Evolutionary conservation across 2,797 vertebrate species (phyloP), one percentile per base, ranked within the genome.

Genomic region (Acrossocheilus wenchowensis): DNA sequence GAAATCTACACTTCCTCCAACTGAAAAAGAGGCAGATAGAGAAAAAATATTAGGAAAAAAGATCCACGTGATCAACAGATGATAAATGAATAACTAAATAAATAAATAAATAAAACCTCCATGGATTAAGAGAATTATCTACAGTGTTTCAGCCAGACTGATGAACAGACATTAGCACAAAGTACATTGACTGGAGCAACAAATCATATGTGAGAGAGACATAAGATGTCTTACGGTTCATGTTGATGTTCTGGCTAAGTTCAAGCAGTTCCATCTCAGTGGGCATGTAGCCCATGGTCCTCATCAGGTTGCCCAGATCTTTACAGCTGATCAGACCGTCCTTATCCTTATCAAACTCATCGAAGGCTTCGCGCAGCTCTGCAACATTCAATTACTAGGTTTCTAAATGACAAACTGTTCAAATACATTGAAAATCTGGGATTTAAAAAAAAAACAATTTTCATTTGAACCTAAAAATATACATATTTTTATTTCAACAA

Each of bases 211-310:
- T 54, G 74, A 54, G 19, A 7, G 48, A 54, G 30, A 71, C 23
- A 45, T 17, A 6, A 30, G 54, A 66, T 79, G 72, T 85, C 95
- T 93, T 86, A 96, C 96, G 92, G 90, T 95, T 98, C 98, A 1
- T 98, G 96, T 98, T 98, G 95, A 99, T 99, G 79, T 97, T 97
- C 91, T 99, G 98, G 9, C 97, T 94, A 82, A 99, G 94, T 92
- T 99, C 97, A 0, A 98, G 97, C 91, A 99, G 96, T 90, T 99
- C 98, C 98, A 99, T 99, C 94, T 99, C 98, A 0, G 98, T 99
- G 82, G 98, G 98, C 98, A 99, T 99, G 92, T 97, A 99, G 78
- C 98, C 98, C 97, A 99, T 97, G 0, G 97, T 99, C 85, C 98
- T 95, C 98, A 99, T 99, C 91, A 98, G 97, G 90, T 98, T 97